A percentile compares a stretch with the other conserved stretches of the same genome.
Evolutionary conservation across 53 echinoderm and acorn worm species (phyloP).

Genomic region (Holothuria leucospilota): DNA sequence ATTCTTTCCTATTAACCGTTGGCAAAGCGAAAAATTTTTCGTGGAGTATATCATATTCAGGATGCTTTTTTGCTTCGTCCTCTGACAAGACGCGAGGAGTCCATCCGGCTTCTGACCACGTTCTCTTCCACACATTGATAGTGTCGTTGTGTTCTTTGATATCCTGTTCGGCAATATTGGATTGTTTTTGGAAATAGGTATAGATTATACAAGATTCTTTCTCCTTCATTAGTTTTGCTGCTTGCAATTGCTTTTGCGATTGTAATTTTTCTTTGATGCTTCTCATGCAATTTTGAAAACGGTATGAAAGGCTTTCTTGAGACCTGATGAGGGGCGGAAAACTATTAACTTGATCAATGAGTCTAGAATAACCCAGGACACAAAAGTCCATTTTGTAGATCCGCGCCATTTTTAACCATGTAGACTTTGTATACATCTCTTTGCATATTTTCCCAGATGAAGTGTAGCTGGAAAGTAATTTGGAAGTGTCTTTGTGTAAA

Average conservation of each 20-base stretch:
- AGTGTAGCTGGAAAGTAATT: background rate
- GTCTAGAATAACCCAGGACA: conserved; percentile 14
- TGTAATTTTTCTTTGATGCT: too few species aligned
- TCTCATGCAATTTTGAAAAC: too few species aligned
- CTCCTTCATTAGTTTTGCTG: too few species aligned
- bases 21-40: background rate
- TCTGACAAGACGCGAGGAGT: background rate
- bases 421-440: background rate
- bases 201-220: background rate
- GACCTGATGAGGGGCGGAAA: background rate
- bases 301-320: too few species aligned
- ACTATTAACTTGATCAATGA: background rate
- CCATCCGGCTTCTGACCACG: background rate
- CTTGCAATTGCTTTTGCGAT: too few species aligned
- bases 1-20: background rate
- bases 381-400: conserved; percentile 35
- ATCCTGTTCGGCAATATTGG: background rate
- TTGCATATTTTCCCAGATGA: background rate
- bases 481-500: background rate
- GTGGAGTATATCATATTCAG: background rate
- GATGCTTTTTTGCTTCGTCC: background rate
- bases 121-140: background rate
- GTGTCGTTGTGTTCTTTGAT: background rate
- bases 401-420: conserved; percentile 30
- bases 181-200: background rate